Base-by-base conservation (phyloP, 2,888 invertebrate genomes). In the Rhyacophila evoluta region DNA sequence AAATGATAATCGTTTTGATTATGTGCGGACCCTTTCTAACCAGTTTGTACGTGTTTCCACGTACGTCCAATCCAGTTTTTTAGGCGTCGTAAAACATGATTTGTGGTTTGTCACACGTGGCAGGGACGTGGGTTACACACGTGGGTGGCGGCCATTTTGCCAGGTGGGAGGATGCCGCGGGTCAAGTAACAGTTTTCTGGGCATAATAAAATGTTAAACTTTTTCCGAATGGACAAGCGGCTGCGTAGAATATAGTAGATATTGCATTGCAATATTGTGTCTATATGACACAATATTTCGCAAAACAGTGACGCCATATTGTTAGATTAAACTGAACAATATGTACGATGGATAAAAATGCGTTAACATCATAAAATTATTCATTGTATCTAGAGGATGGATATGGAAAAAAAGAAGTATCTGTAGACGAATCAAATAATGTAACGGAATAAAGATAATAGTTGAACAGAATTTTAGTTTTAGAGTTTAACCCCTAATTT, bases 41-140 rank as follows among this genome's bases (percentile, higher is more conserved):
- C 15, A 55, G 55, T 55, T 19, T 4, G 55, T 55, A 55, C 55
- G 55, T 55, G 55, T 55, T 19, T 15, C 15, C 55, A 55, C 55
- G 55, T 55, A 10, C 8, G 19, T 8, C 19, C 25, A 55, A 55
- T 55, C 25, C 55, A 55, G 55, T 25, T 55, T 19, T 55, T 55
- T 55, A 55, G 55, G 55, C 25, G 55, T n/a, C 55, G 25, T 55
- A 55, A 55, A 25, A 55, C 55, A 55, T 25, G 25, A 25, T 55
- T 55, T 55, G 55, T 55, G 19, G 6, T 55, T 55, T 55, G 55
- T 19, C 25, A 55, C 55, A 25, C 55, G 55, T 55, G 55, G 55
- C 55, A 55, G 55, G 19, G 19, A 55, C 55, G 55, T 55, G 55
- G 55, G 55, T 55, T 55, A 55, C 25, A 55, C 25, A 25, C 55